phyloP scores from a whole-genome alignment of 2,797 vertebrate species.

The Enteromius thamalakanensis region DNA sequence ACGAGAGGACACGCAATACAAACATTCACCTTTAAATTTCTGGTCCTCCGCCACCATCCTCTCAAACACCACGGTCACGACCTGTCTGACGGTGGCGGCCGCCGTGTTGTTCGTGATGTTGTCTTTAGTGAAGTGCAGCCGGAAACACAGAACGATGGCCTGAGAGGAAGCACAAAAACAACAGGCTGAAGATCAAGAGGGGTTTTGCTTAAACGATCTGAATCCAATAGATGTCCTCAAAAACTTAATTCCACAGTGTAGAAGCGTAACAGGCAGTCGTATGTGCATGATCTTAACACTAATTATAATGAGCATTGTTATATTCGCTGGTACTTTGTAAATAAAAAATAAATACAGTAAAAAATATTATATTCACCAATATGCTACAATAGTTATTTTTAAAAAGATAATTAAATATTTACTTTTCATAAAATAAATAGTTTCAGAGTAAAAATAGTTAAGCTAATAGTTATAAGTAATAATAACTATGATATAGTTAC shows the following conservation, averaged over 20 bases:
- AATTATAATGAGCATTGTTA: neutral
- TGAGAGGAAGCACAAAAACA: constrained; percentile 63
- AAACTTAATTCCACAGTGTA: neutral
- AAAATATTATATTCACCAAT: neutral
- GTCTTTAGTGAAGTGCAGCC: constrained; percentile 99
- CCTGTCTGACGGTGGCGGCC: constrained; percentile 94
- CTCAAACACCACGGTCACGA: constrained; percentile 98
- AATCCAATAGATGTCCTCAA: neutral
- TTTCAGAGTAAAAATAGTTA: neutral
- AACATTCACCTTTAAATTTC: constrained; percentile 83
- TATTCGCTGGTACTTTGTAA: neutral
- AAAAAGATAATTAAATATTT: neutral
- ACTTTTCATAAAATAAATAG: neutral
- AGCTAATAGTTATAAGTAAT: neutral
- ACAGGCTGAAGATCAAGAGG: neutral
- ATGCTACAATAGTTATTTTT: neutral
- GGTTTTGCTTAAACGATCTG: neutral
- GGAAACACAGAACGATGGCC: constrained; percentile 98
- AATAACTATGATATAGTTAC: neutral
- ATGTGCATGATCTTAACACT: neutral
- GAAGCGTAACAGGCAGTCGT: neutral
- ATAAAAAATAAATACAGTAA: no score
- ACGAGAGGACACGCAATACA: neutral
- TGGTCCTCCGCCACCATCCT: constrained; percentile 98
- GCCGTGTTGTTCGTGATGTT: constrained; percentile 99